Base-by-base conservation (phyloP, 92 coral and sea anemone species). In the Virgularia gustaviana region DNA sequence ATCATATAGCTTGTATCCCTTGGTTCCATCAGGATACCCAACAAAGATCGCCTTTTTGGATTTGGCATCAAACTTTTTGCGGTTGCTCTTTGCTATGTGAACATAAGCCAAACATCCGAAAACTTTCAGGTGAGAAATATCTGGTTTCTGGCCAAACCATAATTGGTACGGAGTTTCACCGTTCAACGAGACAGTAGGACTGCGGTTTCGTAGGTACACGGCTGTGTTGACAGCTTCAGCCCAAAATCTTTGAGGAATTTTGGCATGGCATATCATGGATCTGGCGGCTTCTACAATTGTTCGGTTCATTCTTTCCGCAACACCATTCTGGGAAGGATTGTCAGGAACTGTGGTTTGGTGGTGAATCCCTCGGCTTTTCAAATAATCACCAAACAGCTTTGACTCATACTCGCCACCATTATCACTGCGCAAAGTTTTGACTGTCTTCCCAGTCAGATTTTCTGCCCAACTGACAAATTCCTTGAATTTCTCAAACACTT, bases 21-120 rank as follows among this genome's bases (percentile, higher is more conserved):
- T 38, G 42, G 63, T 63, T 31, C 67, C 54, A 8, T 18, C 9
- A 72, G 78, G 78, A 63, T 72, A 72, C 39, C 68, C 78, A 36
- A 72, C 49, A 45, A 72, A 56, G 16, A 72, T 72, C 37, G 62
- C 32, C 42, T 72, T 72, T 8, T 53, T 33, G 28, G 68, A 60
- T 57, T 71, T 71, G 4, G 77, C 77, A 71, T 71, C 77, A n/a
- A 71, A 55, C 64, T 71, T 54, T 71, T 12, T 57, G 37, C 78
- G 86, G 56, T 65, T 77, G 41, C 45, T 62, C 54, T 85, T 76
- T 15, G 88, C 83, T 47, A 71, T 59, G 51, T 75, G 89, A 53
- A 81, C 83, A 47, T 75, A 85, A 47, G 66, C 4, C 45, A 66
- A 78, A 67, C 82, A 84, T 36, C 88, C 85, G 43, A 84, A 83